These are phyloP conservation scores for Drosophila bocqueti DNA, from an alignment of 1,140 invertebrate genomes.

Conservation along the genomic window DNA sequence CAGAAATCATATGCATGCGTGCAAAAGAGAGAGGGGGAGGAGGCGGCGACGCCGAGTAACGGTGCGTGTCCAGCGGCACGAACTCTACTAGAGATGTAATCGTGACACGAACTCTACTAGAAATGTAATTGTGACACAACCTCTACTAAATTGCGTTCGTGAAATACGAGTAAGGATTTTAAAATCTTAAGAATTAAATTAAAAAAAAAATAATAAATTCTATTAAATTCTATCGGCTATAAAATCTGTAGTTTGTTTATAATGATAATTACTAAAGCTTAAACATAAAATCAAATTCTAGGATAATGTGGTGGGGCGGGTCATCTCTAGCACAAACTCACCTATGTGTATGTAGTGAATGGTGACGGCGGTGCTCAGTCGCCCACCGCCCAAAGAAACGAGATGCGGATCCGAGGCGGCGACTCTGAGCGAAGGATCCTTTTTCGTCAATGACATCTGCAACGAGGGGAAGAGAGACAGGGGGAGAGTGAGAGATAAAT, in stretches of 20 bases:
- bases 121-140: background rate
- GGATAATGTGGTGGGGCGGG: too few relatives aligned
- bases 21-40: conserved; percentile 11
- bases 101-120: conserved; percentile 2
- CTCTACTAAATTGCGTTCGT: background rate
- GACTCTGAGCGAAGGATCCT: conserved; percentile 87
- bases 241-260: too few relatives aligned
- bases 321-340: conserved; percentile 68
- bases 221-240: too few relatives aligned
- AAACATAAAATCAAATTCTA: background rate
- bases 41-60: conserved; percentile 10
- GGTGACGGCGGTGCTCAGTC: conserved; percentile 95
- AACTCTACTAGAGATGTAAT: background rate
- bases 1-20: conserved; percentile 25
- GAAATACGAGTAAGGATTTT: background rate
- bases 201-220: background rate
- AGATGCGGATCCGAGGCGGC: conserved; percentile 95
- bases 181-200: background rate
- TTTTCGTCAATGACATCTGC: conserved; percentile 85
- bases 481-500: conserved; percentile 12
- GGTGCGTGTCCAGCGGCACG: conserved; percentile 22
- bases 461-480: conserved; percentile 27
- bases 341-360: conserved; percentile 93
- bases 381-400: conserved; percentile 94
- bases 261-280: background rate